Evolutionary conservation across 2,797 vertebrate genomes (phyloP).

Genomic region (Sternotherus odoratus): DNA sequence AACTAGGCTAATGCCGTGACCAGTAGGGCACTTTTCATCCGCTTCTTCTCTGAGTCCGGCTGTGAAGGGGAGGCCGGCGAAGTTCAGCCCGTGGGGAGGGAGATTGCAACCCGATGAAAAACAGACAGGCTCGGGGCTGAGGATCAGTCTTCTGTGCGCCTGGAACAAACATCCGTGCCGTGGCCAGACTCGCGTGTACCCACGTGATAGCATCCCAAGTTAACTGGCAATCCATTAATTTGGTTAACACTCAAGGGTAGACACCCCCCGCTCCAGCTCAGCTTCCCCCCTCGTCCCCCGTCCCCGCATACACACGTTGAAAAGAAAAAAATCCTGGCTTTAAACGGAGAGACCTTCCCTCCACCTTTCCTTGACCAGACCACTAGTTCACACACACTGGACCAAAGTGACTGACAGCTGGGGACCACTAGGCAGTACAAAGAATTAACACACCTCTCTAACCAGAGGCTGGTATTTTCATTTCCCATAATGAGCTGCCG

Average conservation of each 20-base stretch:
- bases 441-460: neutral
- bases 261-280: neutral
- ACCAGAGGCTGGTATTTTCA: neutral
- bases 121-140: neutral
- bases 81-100: neutral
- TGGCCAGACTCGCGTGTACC: neutral
- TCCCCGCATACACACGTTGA: neutral
- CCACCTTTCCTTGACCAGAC: neutral
- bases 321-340: neutral
- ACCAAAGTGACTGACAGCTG: neutral
- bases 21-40: neutral
- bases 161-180: too few species aligned
- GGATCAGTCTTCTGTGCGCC: neutral
- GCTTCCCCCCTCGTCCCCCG: rapidly evolving
- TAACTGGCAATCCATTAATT: neutral
- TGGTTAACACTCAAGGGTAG: neutral
- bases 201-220: neutral
- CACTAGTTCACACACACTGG: neutral
- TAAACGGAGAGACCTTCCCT: neutral
- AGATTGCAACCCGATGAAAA: neutral
- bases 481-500: neutral
- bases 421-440: neutral
- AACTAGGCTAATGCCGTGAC: neutral
- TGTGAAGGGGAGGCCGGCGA: neutral
- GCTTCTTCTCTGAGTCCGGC: neutral